phyloP scores from a whole-genome alignment of 2,113 vertebrate genomes.

The Psittacula cyanocephala region DNA sequence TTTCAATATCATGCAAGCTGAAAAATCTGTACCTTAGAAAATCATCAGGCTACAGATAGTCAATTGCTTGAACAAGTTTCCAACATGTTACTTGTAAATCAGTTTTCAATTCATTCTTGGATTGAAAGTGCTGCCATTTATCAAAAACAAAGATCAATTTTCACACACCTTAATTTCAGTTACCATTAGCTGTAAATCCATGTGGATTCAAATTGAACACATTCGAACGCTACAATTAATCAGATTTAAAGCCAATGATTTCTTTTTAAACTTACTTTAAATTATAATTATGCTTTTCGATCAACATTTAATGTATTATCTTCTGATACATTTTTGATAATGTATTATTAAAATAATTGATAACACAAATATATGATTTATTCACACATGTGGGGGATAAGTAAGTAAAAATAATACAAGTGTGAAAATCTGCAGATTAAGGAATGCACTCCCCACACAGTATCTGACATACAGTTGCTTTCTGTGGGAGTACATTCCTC shows the following conservation, averaged over 20 bases:
- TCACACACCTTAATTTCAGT: conserved; percentile 28
- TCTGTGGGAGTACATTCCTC: background rate
- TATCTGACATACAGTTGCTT: background rate
- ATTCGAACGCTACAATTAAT: conserved; percentile 1
- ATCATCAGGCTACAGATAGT: background rate
- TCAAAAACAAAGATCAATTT: conserved; percentile 27
- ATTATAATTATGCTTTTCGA: background rate
- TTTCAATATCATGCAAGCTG: background rate
- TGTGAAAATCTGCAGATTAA: background rate
- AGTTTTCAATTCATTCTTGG: background rate
- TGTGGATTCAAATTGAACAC: background rate
- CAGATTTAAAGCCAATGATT: background rate
- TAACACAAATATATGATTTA: background rate
- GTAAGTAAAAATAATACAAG: background rate
- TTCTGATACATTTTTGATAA: background rate
- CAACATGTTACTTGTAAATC: background rate
- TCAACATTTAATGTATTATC: background rate
- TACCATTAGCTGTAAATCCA: conserved; percentile 29
- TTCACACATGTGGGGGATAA: background rate
- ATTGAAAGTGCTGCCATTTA: background rate
- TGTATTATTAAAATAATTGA: background rate
- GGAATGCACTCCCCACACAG: background rate
- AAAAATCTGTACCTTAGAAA: conserved; percentile 15
- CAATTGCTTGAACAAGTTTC: background rate
- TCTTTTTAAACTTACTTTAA: background rate